phyloP scores from a whole-genome alignment of 2,113 vertebrate species.

The Struthio camelus region DNA sequence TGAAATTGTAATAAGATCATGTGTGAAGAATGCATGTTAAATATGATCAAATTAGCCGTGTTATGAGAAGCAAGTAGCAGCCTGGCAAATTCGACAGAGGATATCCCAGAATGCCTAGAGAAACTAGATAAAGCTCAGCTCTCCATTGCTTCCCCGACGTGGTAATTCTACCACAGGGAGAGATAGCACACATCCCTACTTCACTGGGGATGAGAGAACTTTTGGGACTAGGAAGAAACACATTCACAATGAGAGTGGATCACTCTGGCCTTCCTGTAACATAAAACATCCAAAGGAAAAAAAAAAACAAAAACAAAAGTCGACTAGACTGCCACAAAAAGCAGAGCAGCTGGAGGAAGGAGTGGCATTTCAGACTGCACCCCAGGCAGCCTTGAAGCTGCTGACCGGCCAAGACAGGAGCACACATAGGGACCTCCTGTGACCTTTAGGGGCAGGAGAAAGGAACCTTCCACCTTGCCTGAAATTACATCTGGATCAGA shows the following conservation, averaged over 20 bases:
- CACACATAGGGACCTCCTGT: accelerated
- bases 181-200: not conserved
- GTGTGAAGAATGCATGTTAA: conserved; percentile 57
- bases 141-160: not conserved
- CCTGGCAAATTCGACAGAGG: not conserved
- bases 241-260: accelerated
- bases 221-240: accelerated
- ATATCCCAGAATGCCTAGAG: not conserved
- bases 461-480: not conserved
- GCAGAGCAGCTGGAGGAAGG: not conserved
- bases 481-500: not conserved
- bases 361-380: not conserved
- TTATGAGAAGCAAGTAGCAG: not conserved
- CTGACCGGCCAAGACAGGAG: not conserved
- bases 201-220: not conserved
- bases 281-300: not conserved
- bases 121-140: not conserved
- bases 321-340: not conserved
- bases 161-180: not conserved
- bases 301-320: not conserved
- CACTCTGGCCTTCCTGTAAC: not conserved
- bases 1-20: conserved; percentile 64
- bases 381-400: not conserved
- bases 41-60: conserved; percentile 26
- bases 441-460: not conserved